phyloP scores from a whole-genome alignment of 1,140 invertebrate species.

The Heliconius hewitsoni region DNA sequence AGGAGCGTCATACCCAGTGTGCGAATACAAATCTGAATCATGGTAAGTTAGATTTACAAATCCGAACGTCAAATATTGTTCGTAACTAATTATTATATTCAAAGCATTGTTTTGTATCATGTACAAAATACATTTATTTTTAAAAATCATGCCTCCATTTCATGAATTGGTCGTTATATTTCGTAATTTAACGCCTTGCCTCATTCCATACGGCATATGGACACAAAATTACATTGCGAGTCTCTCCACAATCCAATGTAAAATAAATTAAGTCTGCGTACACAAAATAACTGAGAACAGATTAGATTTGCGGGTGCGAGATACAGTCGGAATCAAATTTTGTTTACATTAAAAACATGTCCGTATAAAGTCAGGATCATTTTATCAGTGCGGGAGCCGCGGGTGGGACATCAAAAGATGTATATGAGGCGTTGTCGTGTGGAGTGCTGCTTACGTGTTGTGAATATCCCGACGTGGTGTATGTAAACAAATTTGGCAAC shows the following conservation, averaged over 20 bases:
- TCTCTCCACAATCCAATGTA: slow-evolving; percentile 38
- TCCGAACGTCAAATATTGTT: slow-evolving; percentile 23
- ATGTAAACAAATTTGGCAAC: slow-evolving; percentile 77
- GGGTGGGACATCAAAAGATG: slow-evolving; percentile 64
- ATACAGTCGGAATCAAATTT: slow-evolving; percentile 63
- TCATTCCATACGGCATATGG: slow-evolving; percentile 34
- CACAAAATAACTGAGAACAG: slow-evolving; percentile 42
- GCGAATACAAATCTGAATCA: slow-evolving; percentile 51
- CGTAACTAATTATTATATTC: not conserved
- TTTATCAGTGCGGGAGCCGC: slow-evolving; percentile 61
- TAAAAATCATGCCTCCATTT: not conserved
- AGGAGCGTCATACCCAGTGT: slow-evolving; percentile 46
- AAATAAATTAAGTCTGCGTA: slow-evolving; percentile 40
- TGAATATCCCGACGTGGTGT: slow-evolving; percentile 63
- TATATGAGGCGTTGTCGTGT: slow-evolving; percentile 53
- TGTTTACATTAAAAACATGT: slow-evolving; percentile 65
- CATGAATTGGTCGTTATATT: slow-evolving; percentile 7
- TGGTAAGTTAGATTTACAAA: slow-evolving; percentile 39
- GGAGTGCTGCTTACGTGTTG: slow-evolving; percentile 65
- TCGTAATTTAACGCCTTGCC: slow-evolving; percentile 38
- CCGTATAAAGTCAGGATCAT: slow-evolving; percentile 52
- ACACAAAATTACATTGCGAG: slow-evolving; percentile 36
- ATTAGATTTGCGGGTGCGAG: slow-evolving; percentile 45
- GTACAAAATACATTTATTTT: not conserved
- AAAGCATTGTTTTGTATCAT: not conserved